A percentile compares a stretch with the other conserved stretches of the same genome.
These are phyloP conservation scores for Progne subis DNA, from an alignment of 2,113 vertebrate species.

Conservation along the genomic window DNA sequence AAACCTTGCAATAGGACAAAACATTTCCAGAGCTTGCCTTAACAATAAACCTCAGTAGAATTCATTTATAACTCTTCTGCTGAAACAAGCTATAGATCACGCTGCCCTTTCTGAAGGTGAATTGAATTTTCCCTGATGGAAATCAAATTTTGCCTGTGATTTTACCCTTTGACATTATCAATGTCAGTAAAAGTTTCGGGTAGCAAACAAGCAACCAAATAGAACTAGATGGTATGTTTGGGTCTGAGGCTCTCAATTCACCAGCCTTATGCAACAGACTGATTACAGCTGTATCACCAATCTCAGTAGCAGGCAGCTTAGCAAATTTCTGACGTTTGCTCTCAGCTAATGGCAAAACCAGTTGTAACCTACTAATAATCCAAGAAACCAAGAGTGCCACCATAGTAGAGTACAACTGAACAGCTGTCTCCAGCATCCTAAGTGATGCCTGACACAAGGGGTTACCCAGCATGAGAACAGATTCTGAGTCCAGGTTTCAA, in stretches of 20 bases:
- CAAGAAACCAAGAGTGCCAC: not conserved
- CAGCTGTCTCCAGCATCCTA: not conserved
- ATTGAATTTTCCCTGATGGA: not conserved
- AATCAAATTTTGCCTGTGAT: not conserved
- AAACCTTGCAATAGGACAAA: not conserved
- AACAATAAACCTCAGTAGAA: not conserved
- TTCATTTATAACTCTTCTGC: not conserved
- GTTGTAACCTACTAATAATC: not conserved
- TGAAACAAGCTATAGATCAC: not conserved
- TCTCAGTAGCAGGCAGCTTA: not conserved
- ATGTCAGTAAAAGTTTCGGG: not conserved
- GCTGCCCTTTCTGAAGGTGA: not conserved
- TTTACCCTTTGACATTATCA: not conserved
- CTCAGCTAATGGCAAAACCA: not conserved
- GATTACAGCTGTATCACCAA: not conserved
- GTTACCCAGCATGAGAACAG: not conserved
- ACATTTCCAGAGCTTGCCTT: not conserved
- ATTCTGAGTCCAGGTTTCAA: not conserved
- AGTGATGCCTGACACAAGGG: not conserved
- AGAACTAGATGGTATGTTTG: not conserved
- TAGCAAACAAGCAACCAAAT: not conserved
- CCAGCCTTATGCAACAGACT: not conserved
- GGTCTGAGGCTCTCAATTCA: not conserved
- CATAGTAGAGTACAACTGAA: not conserved
- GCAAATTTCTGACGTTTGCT: not conserved